Conservation (phyloP, 2,797 vertebrate species). For the Triplophysa yarkandensis region DNA sequence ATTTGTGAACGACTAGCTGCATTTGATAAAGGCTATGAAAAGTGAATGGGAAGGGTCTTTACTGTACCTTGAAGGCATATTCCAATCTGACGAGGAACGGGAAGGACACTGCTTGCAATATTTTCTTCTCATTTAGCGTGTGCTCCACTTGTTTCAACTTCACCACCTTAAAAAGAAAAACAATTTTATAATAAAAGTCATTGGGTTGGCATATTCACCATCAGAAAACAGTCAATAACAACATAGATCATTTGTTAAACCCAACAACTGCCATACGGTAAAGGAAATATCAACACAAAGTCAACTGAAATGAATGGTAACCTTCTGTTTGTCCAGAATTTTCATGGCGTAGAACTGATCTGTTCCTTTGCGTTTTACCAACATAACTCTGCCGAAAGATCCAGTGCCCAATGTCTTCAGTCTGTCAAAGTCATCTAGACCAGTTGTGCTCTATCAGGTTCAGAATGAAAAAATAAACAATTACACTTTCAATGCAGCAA, state of each 20-base stretch:
- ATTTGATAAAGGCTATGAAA: neutral
- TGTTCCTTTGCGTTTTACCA: conserved; percentile 97
- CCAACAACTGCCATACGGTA: neutral
- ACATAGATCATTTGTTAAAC: neutral
- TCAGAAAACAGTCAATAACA: too few relatives aligned
- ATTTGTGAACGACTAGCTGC: too few relatives aligned
- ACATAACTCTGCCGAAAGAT: conserved; percentile 97
- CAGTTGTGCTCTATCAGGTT: conserved; percentile 87
- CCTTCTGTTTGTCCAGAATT: conserved; percentile 99
- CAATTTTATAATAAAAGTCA: too few relatives aligned
- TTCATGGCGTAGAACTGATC: conserved; percentile 99
- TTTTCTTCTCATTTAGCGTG: conserved; percentile 98
- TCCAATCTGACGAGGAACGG: conserved; percentile 98
- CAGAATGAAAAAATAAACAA: conserved; percentile 11
- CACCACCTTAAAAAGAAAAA: conserved; percentile 81
- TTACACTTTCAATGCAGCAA: neutral
- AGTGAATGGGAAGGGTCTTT: too few relatives aligned
- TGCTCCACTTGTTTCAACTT: conserved; percentile 99
- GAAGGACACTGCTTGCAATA: conserved; percentile 98
- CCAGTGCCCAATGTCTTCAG: conserved; percentile 97
- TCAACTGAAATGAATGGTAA: neutral
- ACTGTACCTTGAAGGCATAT: conserved; percentile 95
- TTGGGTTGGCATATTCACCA: too few relatives aligned
- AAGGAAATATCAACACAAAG: too few relatives aligned
- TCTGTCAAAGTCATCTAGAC: conserved; percentile 97